Evolutionary conservation across 2,113 vertebrate genomes (phyloP), one percentile per base, ranked within the genome.

Genomic region (Eleginops maclovinus): DNA sequence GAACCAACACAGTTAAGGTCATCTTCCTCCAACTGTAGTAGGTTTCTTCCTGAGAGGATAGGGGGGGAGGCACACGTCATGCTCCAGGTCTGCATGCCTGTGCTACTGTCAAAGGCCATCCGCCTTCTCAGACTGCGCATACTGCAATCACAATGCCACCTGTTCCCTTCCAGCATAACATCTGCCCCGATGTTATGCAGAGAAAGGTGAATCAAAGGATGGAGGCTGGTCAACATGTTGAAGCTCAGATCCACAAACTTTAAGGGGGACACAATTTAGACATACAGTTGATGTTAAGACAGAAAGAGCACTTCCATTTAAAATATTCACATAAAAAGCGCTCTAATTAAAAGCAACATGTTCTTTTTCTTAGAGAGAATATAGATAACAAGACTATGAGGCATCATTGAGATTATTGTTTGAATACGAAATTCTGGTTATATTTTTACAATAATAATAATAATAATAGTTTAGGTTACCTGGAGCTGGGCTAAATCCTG

Each of bases 211-310:
- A 89, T 85, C 60, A 93, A 64, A 5, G 95, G 91, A 19, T 94
- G 85, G 54, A 96, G 51, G 19, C 78, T 88, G 75, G 88, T 92
- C 91, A 99, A 70, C 47, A 88, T 79, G 65, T 97, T 97, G 88
- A 83, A 93, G 83, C 96, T 96, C 87, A 98, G 92, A 84, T 97
- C 95, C 53, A 97, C 71, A 0, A 96, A 89, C 97, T 99, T 59
- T 63, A 58, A 70, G 10, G 40, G 44, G 62, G 24, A 68, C 61
- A 87, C 49, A 60, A 26, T 40, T 74, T 60, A 65, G 22, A 75
- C n/a, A 72, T 51, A 24, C 0, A 63, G 7, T 22, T 51, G 19
- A 67, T 81, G 6, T 59, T 73, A 28, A 72, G 10, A 19, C 7
- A 24, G 44, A 5, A 46, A n/a, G n/a, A n/a, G n/a, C n/a, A n/a